Percentiles rank a stretch among this genome's conserved stretches.
Conservation (phyloP, 2,113 vertebrate genomes). For the Scomber colias region DNA sequence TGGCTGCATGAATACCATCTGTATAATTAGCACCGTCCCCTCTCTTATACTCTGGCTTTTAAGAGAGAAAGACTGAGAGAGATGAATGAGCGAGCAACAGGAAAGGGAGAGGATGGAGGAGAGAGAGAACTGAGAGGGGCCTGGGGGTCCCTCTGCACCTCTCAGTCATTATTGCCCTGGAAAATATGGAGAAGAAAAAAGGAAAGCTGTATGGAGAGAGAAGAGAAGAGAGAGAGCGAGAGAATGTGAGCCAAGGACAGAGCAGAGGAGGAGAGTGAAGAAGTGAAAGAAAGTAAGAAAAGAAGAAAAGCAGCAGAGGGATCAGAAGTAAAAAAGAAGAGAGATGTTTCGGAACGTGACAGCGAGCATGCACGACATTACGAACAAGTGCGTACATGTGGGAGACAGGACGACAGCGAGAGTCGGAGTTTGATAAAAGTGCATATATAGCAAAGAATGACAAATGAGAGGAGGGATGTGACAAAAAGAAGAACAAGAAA, state of each 20-base stretch:
- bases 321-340: slow-evolving; percentile 6
- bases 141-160: slow-evolving; percentile 37
- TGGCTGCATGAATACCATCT: slow-evolving; percentile 58
- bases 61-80: slow-evolving; percentile 31
- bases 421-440: background rate
- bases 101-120: slow-evolving; percentile 25
- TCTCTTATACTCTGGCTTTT: slow-evolving; percentile 21
- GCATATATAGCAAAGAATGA: slow-evolving; percentile 35
- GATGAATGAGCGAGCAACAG: slow-evolving; percentile 41
- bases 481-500: background rate
- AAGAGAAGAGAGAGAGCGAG: background rate
- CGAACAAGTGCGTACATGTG: slow-evolving; percentile 29
- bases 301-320: background rate
- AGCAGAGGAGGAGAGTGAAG: background rate
- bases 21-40: slow-evolving; percentile 51
- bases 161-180: slow-evolving; percentile 23
- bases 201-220: background rate
- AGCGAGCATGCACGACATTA: slow-evolving; percentile 4
- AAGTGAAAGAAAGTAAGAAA: slow-evolving; percentile 17
- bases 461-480: slow-evolving; percentile 14
- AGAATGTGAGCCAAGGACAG: slow-evolving; percentile 24
- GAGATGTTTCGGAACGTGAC: slow-evolving; percentile 16
- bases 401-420: slow-evolving; percentile 2
- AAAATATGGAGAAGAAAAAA: slow-evolving; percentile 21
- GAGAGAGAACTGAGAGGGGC: background rate